phyloP scores from a whole-genome alignment of 2,888 invertebrate genomes.

The Catocala nupta region DNA sequence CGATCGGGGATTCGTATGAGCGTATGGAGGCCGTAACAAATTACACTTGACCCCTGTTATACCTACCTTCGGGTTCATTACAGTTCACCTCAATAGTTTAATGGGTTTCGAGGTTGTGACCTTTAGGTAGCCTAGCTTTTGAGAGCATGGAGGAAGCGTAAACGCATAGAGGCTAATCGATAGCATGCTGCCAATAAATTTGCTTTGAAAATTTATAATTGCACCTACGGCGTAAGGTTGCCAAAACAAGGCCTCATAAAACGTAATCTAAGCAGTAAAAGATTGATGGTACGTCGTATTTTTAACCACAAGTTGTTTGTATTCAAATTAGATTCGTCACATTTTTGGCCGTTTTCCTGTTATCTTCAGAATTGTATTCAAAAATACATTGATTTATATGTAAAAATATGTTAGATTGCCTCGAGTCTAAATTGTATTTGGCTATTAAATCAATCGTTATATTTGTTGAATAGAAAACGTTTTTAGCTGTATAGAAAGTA shows the following conservation, averaged over 20 bases:
- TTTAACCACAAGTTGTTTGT: background rate
- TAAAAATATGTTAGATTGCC: no score
- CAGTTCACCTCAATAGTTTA: constrained; percentile 16
- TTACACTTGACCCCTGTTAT: constrained; percentile 10
- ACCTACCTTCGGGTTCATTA: constrained; percentile 8
- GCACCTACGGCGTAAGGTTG: constrained; percentile 15
- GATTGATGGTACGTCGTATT: no score
- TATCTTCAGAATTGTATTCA: no score
- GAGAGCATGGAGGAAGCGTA: constrained; percentile 12
- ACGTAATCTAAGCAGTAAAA: constrained; percentile 2
- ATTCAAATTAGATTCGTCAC: background rate
- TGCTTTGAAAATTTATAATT: constrained; percentile 25
- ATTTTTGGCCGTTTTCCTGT: no score
- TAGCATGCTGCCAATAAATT: constrained; percentile 17
- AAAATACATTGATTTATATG: no score
- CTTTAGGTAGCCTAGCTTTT: constrained; percentile 19
- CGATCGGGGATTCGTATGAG: background rate
- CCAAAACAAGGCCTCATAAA: constrained; percentile 5
- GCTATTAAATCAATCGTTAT: no score
- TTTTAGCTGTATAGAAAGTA: no score
- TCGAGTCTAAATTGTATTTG: no score
- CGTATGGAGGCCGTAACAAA: constrained; percentile 10
- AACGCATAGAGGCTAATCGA: constrained; percentile 19
- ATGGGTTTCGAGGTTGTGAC: constrained; percentile 18
- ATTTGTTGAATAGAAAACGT: no score